Conservation (phyloP, 2,797 vertebrate species). For the Sebastes reedi region DNA sequence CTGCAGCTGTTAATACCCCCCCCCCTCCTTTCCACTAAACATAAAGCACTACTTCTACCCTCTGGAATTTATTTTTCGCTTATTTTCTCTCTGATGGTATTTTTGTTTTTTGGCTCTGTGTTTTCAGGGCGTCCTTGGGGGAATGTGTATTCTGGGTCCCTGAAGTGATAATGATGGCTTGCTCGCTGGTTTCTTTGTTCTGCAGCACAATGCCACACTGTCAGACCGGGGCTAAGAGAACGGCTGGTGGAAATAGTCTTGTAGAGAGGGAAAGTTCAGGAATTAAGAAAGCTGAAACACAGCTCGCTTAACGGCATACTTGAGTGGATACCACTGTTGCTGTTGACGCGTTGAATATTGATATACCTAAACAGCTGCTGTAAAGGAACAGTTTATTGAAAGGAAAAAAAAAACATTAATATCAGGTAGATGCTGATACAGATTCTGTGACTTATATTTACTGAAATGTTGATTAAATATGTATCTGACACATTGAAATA, state of each 20-base stretch:
- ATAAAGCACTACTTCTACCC: slow-evolving; percentile 19
- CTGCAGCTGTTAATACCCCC: slow-evolving; percentile 50
- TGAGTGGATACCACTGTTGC: background rate
- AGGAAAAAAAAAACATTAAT: background rate
- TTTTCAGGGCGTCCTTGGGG: slow-evolving; percentile 58
- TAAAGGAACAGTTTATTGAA: background rate
- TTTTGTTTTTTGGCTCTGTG: slow-evolving; percentile 75
- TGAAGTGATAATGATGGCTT: slow-evolving; percentile 70
- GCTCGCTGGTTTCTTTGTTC: slow-evolving; percentile 57
- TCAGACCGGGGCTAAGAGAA: slow-evolving; percentile 36
- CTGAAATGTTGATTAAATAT: background rate
- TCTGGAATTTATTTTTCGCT: slow-evolving; percentile 50
- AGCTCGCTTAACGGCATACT: background rate
- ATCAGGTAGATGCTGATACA: too few relatives aligned
- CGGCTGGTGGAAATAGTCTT: slow-evolving; percentile 28
- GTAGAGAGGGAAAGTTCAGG: slow-evolving; percentile 20
- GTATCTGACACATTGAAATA: background rate
- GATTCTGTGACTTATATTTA: background rate
- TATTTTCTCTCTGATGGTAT: slow-evolving; percentile 64
- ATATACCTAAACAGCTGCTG: background rate
- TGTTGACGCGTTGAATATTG: background rate
- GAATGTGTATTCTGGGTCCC: slow-evolving; percentile 52
- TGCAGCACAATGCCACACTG: slow-evolving; percentile 51
- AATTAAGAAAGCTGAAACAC: background rate
- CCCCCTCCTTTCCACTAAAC: background rate